Evolutionary conservation across 1,140 invertebrate species (phyloP).

Genomic region (Magallana ariakensis): DNA sequence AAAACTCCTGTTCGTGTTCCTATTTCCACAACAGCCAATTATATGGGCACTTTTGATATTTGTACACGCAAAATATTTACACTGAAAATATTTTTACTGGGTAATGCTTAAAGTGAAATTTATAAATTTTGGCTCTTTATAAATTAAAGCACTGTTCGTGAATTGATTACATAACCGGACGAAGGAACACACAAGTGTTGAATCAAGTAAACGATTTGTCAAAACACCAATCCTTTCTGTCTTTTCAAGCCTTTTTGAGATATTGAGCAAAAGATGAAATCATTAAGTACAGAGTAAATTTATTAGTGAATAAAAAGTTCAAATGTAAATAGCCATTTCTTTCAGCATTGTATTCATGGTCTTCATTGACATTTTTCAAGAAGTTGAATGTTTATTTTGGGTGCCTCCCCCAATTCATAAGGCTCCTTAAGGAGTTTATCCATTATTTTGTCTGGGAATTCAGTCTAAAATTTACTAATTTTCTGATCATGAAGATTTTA

Average conservation of each 20-base stretch:
- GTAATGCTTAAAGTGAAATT: not conserved
- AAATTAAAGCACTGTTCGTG: conserved; percentile 22
- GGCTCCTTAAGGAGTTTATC: too few species aligned
- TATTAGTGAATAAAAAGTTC: conserved; percentile 9
- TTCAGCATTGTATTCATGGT: not conserved
- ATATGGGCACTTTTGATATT: not conserved
- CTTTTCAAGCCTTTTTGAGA: conserved; percentile 21
- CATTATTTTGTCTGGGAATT: not conserved
- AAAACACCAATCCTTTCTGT: not conserved
- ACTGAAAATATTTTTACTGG: conserved; percentile 17
- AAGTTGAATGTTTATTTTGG: conserved; percentile 9
- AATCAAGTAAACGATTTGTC: conserved; percentile 28
- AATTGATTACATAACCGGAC: conserved; percentile 23
- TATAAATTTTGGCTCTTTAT: not conserved
- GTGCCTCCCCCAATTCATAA: conserved; percentile 1
- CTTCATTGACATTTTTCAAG: conserved; percentile 19
- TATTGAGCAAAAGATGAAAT: not conserved
- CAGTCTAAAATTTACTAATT: not conserved
- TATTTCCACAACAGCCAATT: not conserved
- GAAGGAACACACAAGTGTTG: conserved; percentile 27
- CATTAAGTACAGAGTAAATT: conserved; percentile 7
- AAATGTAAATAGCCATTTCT: not conserved
- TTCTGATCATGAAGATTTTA: too few species aligned
- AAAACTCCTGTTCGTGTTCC: not conserved
- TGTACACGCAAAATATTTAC: conserved; percentile 34